These are phyloP conservation scores for Drosophila pruinosa DNA, from an alignment of 1,140 invertebrate genomes.

Conservation along the genomic window DNA sequence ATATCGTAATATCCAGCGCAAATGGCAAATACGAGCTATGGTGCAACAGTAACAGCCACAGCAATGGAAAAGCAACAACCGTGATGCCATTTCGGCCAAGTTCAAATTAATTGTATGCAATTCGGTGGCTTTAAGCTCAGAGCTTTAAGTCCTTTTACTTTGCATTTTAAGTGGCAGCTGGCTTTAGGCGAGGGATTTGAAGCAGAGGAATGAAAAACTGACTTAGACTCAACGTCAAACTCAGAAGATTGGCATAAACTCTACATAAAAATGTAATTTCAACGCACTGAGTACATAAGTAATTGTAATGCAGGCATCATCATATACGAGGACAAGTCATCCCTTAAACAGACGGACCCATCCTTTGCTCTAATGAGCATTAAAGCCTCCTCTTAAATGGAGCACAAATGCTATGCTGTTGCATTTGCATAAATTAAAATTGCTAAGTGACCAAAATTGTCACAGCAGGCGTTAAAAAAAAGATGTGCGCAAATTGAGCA, in stretches of 20 bases:
- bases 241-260: neutral
- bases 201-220: neutral
- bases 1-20: conserved; percentile 11
- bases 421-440: conserved; percentile 78
- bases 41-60: conserved; percentile 9
- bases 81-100: conserved; percentile 26
- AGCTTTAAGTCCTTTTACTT: conserved; percentile 39
- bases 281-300: conserved; percentile 25
- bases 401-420: conserved; percentile 38
- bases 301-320: conserved; percentile 58
- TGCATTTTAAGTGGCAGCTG: conserved; percentile 57
- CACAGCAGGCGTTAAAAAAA: conserved; percentile 18
- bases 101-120: conserved; percentile 74
- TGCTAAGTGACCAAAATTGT: conserved; percentile 35
- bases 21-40: neutral
- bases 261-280: conserved; percentile 45
- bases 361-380: conserved; percentile 61
- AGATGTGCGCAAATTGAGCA: neutral
- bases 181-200: conserved; percentile 4
- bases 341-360: neutral
- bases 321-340: conserved; percentile 35
- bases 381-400: conserved; percentile 46
- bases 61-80: neutral
- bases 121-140: conserved; percentile 42
- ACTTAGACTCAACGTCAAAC: neutral